A percentile compares a stretch with the other conserved stretches of the same genome.
Evolutionary conservation across 2,888 invertebrate species (phyloP).

Genomic region (Hedya salicella): DNA sequence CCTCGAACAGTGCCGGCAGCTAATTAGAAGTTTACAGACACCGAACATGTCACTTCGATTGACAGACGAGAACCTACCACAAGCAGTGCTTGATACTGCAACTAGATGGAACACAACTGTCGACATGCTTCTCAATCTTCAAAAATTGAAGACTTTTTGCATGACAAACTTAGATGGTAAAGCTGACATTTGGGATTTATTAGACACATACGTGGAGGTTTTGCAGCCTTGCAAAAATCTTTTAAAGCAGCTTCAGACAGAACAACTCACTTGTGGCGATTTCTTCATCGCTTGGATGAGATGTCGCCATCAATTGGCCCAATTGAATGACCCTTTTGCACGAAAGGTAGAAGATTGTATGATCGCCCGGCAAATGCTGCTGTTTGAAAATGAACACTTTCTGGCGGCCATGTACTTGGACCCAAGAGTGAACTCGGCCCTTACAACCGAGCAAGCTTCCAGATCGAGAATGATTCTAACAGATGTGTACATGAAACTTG

Average conservation of each 20-base stretch:
- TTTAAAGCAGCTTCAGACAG: neutral
- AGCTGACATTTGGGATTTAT: conserved; percentile 2
- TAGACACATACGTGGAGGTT: neutral
- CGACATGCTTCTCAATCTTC: neutral
- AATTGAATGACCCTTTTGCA: neutral
- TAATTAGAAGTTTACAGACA: neutral
- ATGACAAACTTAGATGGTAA: neutral
- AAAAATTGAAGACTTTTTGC: neutral
- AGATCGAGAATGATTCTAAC: neutral
- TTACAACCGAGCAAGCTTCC: neutral
- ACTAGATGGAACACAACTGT: conserved; percentile 6
- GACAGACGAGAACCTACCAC: neutral
- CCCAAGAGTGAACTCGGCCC: neutral
- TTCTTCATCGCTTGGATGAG: conserved; percentile 1
- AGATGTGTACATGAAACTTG: neutral
- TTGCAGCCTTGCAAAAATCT: neutral
- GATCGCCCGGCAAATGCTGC: neutral
- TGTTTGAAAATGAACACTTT: conserved; percentile 7
- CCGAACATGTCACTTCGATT: conserved; percentile 1
- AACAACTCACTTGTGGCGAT: conserved; percentile 12
- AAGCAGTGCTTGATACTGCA: neutral
- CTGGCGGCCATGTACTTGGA: neutral
- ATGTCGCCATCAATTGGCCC: neutral
- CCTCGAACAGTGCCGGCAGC: neutral
- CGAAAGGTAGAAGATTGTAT: neutral